Evolutionary conservation across 2,113 vertebrate genomes (phyloP).

Genomic region (Catharus fuscescens): DNA sequence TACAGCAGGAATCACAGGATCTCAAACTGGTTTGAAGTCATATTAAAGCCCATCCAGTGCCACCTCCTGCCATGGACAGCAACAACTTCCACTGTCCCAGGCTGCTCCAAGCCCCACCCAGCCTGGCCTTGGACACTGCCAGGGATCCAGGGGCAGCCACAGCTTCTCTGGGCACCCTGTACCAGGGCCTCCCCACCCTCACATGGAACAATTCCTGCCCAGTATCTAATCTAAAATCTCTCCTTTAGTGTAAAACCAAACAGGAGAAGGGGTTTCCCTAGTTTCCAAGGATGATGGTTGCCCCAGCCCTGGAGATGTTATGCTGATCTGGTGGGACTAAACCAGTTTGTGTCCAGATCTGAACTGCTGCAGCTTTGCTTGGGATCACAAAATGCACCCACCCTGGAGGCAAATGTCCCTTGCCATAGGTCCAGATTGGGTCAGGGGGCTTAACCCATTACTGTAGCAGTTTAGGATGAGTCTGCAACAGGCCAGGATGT

Average conservation of each 20-base stretch:
- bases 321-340: not conserved
- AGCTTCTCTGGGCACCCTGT: not conserved
- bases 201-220: rapidly evolving
- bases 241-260: not conserved
- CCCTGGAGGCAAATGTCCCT: not conserved
- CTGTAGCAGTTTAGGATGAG: rapidly evolving
- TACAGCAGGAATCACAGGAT: not conserved
- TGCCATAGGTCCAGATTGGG: not conserved
- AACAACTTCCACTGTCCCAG: not conserved
- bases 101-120: rapidly evolving
- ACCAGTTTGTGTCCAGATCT: not conserved
- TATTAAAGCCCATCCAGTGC: rapidly evolving
- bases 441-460: not conserved
- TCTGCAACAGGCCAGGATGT: not conserved
- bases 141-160: not conserved
- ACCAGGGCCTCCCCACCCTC: not conserved
- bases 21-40: not conserved
- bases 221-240: not conserved
- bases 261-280: not conserved
- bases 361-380: not conserved
- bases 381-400: not conserved
- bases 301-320: not conserved
- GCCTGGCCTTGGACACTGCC: rapidly evolving
- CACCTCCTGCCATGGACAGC: not conserved
- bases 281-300: not conserved